Evolutionary conservation across 2,888 invertebrate species (phyloP), one percentile per base, ranked within the genome.

Genomic region (Nephrotoma flavescens): DNA sequence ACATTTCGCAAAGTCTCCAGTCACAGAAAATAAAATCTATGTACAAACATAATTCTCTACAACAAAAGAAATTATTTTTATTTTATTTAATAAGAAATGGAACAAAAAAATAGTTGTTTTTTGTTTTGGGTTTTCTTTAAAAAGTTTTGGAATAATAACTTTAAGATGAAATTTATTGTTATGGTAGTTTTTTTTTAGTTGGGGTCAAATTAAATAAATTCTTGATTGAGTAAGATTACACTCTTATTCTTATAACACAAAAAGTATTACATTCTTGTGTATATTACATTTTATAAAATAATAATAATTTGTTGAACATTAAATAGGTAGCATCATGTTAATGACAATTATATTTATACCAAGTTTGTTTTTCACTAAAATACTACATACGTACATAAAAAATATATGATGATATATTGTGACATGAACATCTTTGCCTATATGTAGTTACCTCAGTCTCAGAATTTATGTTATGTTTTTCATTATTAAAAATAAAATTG

Each of bases 401-500:
- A 31, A 52, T 15, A 19, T 15, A 15, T n/a, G 52, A 15, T 52
- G 31, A 71, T 71, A 31, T 71, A 7, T 31, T 31, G 31, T 9
- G 71, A 71, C 71, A 71, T 15, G 52, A 52, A 52, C n/a, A 52
- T 52, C 15, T 52, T 52, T 15, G 52, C 52, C 52, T 44, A 44
- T 9, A 71, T 71, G 9, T 31, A 19, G 9, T 31, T 19, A 71
- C 31, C 31, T 2, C 31, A 31, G 31, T 31, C 31, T 31, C 31
- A 31, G 31, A 71, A 31, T 71, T 71, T 71, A 71, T 71, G 19
- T 71, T 71, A 19, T 9, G 15, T 52, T 12, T 47, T 47, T 9
- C 41, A 83, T 84, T 42, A 84, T 84, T 84, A 84, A 84, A 71
- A 84, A 84, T 84, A 84, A 84, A 84, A 84, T 42, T 84, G 84